Conservation (phyloP, 2,888 invertebrate genomes). For the Rhyacophila evoluta region DNA sequence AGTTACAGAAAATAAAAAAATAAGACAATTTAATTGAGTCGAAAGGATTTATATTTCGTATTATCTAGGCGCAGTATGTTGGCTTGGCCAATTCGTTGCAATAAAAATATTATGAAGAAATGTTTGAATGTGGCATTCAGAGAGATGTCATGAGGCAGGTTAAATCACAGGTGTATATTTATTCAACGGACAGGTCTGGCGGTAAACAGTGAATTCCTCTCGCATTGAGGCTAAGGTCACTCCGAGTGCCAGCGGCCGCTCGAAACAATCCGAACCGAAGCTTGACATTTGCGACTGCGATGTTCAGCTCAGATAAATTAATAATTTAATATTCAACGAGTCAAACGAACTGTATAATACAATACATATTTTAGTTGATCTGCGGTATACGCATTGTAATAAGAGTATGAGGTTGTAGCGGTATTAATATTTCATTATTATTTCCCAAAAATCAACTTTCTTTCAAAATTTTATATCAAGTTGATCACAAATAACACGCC, state of each 20-base stretch:
- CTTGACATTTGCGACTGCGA: background rate
- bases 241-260: conserved; percentile 32
- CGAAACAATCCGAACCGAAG: background rate
- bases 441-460: too few relatives aligned
- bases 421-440: too few relatives aligned
- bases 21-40: background rate
- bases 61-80: background rate
- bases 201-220: conserved; percentile 41
- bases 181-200: conserved; percentile 33
- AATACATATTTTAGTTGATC: too few relatives aligned
- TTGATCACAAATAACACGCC: too few relatives aligned
- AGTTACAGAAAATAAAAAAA: background rate
- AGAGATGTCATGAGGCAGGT: conserved; percentile 26
- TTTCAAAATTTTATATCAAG: too few relatives aligned
- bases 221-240: conserved; percentile 46
- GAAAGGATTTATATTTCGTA: too few relatives aligned
- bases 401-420: too few relatives aligned
- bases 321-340: too few relatives aligned
- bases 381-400: too few relatives aligned
- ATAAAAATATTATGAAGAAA: background rate
- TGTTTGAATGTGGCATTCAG: background rate
- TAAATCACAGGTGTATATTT: conserved; percentile 44
- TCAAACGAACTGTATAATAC: too few relatives aligned
- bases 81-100: background rate
- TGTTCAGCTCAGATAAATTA: background rate